Percentiles rank a stretch among this genome's conserved stretches.
Evolutionary conservation across 2,113 vertebrate species (phyloP).

Genomic region (Nymphicus hollandicus): DNA sequence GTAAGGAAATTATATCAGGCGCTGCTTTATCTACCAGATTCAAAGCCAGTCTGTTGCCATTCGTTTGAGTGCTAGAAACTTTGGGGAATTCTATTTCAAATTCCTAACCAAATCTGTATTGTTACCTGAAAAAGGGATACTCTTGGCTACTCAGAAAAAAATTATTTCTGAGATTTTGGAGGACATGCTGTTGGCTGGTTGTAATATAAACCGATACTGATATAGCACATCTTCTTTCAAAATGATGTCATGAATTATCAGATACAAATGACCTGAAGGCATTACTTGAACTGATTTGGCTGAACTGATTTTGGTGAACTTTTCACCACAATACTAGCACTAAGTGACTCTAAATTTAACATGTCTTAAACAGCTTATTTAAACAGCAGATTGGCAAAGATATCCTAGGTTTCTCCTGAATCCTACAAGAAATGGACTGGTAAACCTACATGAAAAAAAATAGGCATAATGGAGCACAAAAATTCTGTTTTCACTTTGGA

Average conservation of each 20-base stretch:
- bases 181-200: background rate
- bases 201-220: background rate
- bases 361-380: accelerated
- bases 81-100: background rate
- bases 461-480: background rate
- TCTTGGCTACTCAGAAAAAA: background rate
- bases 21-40: background rate
- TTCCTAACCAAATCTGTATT: background rate
- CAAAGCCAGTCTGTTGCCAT: background rate
- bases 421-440: background rate
- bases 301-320: background rate
- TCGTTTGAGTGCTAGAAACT: background rate
- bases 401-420: background rate
- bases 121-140: background rate
- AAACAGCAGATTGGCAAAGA: background rate
- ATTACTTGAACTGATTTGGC: background rate
- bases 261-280: background rate
- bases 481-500: background rate
- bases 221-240: background rate
- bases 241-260: background rate
- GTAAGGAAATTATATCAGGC: background rate
- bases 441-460: background rate
- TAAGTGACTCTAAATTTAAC: background rate
- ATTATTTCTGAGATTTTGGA: background rate
- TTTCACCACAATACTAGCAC: background rate